Evolutionary conservation across 2,113 vertebrate genomes (phyloP).

Genomic region (Cryptomyrus ogoouensis): DNA sequence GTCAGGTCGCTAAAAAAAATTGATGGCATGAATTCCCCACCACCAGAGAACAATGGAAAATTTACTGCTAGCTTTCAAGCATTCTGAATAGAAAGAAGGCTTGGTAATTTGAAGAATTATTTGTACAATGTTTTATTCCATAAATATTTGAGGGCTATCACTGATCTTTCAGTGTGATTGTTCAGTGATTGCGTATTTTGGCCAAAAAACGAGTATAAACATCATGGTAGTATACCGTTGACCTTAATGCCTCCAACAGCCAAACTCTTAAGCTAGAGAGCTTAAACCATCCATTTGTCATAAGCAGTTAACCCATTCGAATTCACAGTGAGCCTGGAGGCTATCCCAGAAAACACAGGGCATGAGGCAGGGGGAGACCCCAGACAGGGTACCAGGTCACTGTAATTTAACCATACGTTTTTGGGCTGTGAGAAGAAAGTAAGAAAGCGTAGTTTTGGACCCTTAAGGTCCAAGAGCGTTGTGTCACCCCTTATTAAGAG

Average conservation of each 20-base stretch:
- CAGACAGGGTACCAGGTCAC: not conserved
- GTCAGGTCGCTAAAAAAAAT: not conserved
- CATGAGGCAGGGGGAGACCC: not conserved
- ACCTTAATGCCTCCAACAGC: not conserved
- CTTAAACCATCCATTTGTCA: not conserved
- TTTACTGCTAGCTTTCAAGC: not conserved
- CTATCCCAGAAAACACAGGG: not conserved
- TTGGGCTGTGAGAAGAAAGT: not conserved
- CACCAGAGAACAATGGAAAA: not conserved
- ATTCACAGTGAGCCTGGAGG: not conserved
- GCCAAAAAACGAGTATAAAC: not conserved
- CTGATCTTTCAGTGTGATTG: not conserved
- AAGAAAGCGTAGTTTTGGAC: not conserved
- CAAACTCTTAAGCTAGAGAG: not conserved
- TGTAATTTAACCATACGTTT: not conserved
- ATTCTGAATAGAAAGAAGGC: not conserved
- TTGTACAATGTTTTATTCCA: not conserved
- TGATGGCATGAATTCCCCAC: not conserved
- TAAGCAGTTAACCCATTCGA: not conserved
- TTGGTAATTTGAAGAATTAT: not conserved
- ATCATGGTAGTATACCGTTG: not conserved
- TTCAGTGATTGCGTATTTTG: not conserved
- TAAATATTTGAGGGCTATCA: not conserved
- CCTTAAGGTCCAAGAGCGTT: not conserved
- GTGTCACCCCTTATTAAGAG: not conserved